A percentile compares a stretch with the other conserved stretches of the same genome.
Conservation (phyloP, 1,140 invertebrate genomes). For the Yoshiicerus persimilis region DNA sequence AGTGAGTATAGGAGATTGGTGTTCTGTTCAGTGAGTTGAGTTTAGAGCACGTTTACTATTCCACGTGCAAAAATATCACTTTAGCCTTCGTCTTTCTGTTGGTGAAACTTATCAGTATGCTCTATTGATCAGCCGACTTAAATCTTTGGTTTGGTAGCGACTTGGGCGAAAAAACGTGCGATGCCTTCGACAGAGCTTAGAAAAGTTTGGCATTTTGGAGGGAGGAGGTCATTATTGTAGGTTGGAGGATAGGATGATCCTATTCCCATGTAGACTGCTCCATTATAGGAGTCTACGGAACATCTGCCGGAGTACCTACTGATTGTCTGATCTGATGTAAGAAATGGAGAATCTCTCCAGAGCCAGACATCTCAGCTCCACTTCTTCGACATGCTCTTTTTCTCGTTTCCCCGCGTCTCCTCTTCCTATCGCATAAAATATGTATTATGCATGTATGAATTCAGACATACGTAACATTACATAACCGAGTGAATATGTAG, state of each 20-base stretch:
- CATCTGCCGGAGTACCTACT: neutral
- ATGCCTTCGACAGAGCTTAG: neutral
- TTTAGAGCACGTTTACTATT: slow-evolving; percentile 25
- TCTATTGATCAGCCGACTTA: slow-evolving; percentile 37
- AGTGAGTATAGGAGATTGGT: no score
- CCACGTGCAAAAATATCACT: slow-evolving; percentile 37
- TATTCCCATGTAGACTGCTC: neutral
- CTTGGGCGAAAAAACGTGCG: neutral
- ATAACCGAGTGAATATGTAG: neutral
- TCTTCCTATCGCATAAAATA: neutral
- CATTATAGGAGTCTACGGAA: neutral
- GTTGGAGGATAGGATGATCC: neutral
- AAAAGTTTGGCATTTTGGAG: slow-evolving; percentile 17
- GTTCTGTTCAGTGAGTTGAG: neutral
- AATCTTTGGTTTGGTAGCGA: slow-evolving; percentile 27
- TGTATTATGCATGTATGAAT: slow-evolving; percentile 18
- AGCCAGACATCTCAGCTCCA: neutral
- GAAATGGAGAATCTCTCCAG: neutral
- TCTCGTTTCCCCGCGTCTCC: neutral
- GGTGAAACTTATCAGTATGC: slow-evolving; percentile 23
- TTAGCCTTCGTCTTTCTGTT: slow-evolving; percentile 11
- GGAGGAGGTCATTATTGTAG: slow-evolving; percentile 29
- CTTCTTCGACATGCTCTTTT: neutral
- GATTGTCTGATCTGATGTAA: neutral
- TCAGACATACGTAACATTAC: neutral